Evolutionary conservation across 1,140 invertebrate genomes (phyloP).

Genomic region (Nilaparvata lugens): DNA sequence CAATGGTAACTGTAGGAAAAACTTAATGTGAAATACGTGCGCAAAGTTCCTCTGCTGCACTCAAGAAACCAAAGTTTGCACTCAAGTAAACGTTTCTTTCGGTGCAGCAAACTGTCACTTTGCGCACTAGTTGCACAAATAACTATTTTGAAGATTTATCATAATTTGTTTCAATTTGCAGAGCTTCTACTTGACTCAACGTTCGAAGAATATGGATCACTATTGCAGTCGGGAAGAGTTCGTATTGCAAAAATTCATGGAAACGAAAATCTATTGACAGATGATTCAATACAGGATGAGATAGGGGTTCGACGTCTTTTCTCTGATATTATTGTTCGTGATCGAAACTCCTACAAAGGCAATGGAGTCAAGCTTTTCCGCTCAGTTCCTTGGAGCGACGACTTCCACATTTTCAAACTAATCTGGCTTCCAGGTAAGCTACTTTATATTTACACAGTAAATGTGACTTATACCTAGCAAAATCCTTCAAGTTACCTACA

Average conservation of each 20-base stretch:
- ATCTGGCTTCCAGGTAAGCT: slow-evolving; percentile 29
- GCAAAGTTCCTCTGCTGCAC: too few species aligned
- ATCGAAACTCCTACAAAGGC: not conserved
- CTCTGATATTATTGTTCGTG: slow-evolving; percentile 9
- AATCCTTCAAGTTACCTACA: too few species aligned
- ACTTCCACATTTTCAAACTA: slow-evolving; percentile 33
- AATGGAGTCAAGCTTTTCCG: not conserved
- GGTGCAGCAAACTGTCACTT: too few species aligned
- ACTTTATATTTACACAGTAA: too few species aligned
- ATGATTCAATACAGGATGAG: slow-evolving; percentile 1
- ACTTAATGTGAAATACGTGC: too few species aligned
- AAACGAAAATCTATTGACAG: slow-evolving; percentile 3
- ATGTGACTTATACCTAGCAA: too few species aligned
- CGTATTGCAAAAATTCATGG: slow-evolving; percentile 18
- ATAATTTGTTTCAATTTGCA: not conserved
- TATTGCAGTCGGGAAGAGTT: slow-evolving; percentile 22
- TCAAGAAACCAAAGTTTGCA: too few species aligned
- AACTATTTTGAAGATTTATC: too few species aligned
- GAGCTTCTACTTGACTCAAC: not conserved
- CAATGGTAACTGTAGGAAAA: too few species aligned
- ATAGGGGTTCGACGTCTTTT: slow-evolving; percentile 7
- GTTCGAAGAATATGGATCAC: not conserved
- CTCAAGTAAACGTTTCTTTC: too few species aligned
- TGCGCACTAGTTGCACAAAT: too few species aligned
- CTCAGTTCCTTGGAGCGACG: slow-evolving; percentile 13